These are phyloP conservation scores for Sarcophilus harrisii DNA, from an alignment of 2,797 vertebrate genomes.

Conservation along the genomic window DNA sequence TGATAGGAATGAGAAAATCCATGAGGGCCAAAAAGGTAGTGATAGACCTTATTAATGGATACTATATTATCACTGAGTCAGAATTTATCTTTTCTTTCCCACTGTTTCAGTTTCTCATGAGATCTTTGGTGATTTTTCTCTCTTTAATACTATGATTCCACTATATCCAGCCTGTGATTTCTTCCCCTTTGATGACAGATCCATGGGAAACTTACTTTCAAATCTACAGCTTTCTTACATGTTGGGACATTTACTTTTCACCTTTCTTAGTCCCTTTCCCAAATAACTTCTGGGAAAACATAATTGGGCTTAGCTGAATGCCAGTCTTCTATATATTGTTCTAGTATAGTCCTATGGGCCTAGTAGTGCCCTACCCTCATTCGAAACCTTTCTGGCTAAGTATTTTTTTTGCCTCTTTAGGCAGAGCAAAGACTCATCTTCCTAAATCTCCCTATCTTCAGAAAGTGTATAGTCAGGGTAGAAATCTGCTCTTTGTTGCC, in stretches of 20 bases:
- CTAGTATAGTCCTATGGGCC: not conserved
- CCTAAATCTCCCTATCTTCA: not conserved
- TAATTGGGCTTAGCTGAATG: not conserved
- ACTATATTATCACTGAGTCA: not conserved
- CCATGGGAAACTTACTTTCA: not conserved
- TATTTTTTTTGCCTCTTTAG: not conserved
- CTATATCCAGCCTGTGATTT: not conserved
- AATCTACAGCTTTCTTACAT: not conserved
- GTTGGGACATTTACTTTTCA: not conserved
- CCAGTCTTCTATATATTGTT: not conserved
- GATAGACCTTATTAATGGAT: not conserved
- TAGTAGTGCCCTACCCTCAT: not conserved
- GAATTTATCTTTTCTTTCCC: not conserved
- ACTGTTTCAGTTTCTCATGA: not conserved
- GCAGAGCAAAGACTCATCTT: not conserved
- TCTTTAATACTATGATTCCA: not conserved
- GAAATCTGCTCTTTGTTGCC: not conserved
- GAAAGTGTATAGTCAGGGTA: not conserved
- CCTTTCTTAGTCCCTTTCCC: not conserved
- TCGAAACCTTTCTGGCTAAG: not conserved
- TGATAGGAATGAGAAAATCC: not conserved
- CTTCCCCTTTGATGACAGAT: not conserved
- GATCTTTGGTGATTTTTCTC: not conserved
- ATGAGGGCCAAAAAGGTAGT: not conserved
- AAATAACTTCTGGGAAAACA: not conserved